These are phyloP conservation scores for Venturia canescens DNA, from an alignment of 1,140 invertebrate species.

Conservation along the genomic window DNA sequence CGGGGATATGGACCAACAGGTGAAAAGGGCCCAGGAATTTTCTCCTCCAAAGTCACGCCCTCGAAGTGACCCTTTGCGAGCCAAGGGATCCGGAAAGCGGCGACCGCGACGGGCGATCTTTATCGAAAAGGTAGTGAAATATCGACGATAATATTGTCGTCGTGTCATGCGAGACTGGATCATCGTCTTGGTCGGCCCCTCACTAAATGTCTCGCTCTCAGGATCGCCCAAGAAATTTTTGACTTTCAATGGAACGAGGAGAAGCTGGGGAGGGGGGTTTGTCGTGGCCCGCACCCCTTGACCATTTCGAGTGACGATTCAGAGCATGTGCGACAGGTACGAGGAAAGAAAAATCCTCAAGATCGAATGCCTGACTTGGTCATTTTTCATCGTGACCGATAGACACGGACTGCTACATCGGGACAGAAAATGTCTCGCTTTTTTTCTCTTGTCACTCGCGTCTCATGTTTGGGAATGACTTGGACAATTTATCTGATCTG, in stretches of 20 bases:
- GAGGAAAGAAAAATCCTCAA: conserved; percentile 9
- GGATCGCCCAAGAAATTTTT: not conserved
- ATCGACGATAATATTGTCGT: conserved; percentile 52
- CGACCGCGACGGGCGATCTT: conserved; percentile 35
- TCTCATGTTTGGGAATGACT: conserved; percentile 36
- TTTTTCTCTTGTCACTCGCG: conserved; percentile 14
- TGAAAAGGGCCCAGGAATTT: conserved; percentile 1
- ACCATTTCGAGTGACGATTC: conserved; percentile 46
- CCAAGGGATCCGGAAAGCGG: not conserved
- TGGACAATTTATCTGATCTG: conserved; percentile 35
- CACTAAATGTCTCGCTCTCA: not conserved
- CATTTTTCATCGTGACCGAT: conserved; percentile 38
- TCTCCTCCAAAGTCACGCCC: conserved; percentile 32
- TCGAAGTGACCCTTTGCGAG: conserved; percentile 16
- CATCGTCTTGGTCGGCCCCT: conserved; percentile 15
- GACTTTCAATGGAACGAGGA: not conserved
- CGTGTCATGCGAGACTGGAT: conserved; percentile 42
- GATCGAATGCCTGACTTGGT: conserved; percentile 23
- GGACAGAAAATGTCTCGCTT: not conserved
- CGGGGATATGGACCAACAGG: conserved; percentile 14
- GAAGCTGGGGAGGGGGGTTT: not conserved
- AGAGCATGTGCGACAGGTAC: conserved; percentile 27
- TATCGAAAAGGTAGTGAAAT: conserved; percentile 53
- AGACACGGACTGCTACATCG: not conserved
- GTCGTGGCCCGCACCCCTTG: conserved; percentile 1